phyloP scores from a whole-genome alignment of 2,797 vertebrate species.

The Ctenochaetus hawaiiensis region DNA sequence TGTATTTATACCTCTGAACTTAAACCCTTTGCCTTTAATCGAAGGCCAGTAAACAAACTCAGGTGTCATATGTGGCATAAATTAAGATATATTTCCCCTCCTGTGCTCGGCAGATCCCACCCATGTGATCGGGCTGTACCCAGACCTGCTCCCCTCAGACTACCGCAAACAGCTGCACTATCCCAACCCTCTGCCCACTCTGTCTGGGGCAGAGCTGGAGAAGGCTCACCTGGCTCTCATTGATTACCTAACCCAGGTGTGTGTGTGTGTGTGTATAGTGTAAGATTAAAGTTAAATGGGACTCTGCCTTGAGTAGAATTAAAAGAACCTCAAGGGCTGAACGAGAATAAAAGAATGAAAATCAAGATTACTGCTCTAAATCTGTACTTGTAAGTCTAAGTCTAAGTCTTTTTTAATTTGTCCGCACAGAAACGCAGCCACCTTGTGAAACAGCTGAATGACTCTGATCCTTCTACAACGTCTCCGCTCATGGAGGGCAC shows the following conservation, averaged over 20 bases:
- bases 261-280: constrained; percentile 6
- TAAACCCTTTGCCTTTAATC: neutral
- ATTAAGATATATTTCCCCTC: neutral
- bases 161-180: constrained; percentile 98
- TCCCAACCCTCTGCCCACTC: constrained; percentile 92
- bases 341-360: too few species aligned
- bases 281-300: too few species aligned
- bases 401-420: neutral
- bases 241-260: constrained; percentile 96
- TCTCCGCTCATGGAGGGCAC: constrained; percentile 98
- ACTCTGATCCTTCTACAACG: constrained; percentile 94
- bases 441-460: constrained; percentile 96
- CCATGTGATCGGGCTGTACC: constrained; percentile 98
- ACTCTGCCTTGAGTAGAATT: too few species aligned
- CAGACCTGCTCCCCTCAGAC: constrained; percentile 95
- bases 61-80: neutral
- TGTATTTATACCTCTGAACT: neutral
- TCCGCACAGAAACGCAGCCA: constrained; percentile 93
- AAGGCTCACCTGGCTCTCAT: constrained; percentile 99
- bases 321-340: too few species aligned
- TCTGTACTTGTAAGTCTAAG: too few species aligned
- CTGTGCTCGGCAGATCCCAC: constrained; percentile 91
- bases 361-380: too few species aligned
- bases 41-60: constrained; percentile 8
- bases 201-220: constrained; percentile 95